Percentiles rank a stretch among this genome's conserved stretches.
Evolutionary conservation across 2,888 invertebrate species (phyloP).

Genomic region (Agriopis leucophaearia): DNA sequence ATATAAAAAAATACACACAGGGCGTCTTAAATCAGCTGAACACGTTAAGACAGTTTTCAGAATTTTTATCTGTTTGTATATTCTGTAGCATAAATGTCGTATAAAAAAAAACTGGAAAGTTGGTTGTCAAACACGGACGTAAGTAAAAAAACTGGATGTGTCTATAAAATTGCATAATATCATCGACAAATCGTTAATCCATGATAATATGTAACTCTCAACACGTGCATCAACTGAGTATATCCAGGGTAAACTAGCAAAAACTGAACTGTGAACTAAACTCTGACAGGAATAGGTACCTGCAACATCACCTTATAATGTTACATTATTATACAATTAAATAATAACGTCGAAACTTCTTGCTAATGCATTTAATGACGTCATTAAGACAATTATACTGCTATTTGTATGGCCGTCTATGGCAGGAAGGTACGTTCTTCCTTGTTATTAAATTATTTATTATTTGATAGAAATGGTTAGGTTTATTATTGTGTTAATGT

Average conservation of each 20-base stretch:
- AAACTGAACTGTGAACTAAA: conserved; percentile 29
- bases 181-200: no score
- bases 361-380: conserved; percentile 33
- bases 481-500: conserved; percentile 35
- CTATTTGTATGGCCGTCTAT: conserved; percentile 16
- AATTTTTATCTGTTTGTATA: no score
- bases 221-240: not conserved
- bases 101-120: no score
- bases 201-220: not conserved
- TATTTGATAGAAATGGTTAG: conserved; percentile 24
- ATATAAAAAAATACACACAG: no score
- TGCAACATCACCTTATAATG: not conserved
- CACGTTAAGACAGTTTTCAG: no score
- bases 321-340: conserved; percentile 1
- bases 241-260: conserved; percentile 28
- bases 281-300: conserved; percentile 28
- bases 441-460: conserved; percentile 33
- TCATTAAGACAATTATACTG: conserved; percentile 20
- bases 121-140: no score
- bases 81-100: no score
- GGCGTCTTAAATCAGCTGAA: no score
- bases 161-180: not conserved
- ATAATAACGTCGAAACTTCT: not conserved
- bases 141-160: no score
- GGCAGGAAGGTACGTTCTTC: conserved; percentile 29